These are phyloP conservation scores for Sipunculus nudus DNA, from an alignment of 2,888 invertebrate species.

Conservation along the genomic window DNA sequence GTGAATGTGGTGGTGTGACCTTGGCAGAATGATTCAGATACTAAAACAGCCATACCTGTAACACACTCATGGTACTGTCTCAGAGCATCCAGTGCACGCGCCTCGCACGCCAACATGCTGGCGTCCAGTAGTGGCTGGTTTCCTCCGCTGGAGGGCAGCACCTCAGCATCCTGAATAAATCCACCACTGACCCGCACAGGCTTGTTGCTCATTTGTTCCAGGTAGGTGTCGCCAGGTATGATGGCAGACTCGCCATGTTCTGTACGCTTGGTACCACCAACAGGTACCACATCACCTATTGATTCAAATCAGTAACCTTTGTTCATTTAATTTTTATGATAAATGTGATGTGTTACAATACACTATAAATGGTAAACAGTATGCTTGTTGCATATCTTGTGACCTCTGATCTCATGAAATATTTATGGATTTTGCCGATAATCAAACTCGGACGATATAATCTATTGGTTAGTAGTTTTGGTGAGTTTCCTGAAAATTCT, in stretches of 20 bases:
- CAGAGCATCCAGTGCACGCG: constrained; percentile 48
- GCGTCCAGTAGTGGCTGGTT: constrained; percentile 58
- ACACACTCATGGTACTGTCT: constrained; percentile 51
- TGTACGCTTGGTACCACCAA: constrained; percentile 52
- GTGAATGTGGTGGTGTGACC: no score
- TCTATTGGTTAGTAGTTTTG: no score
- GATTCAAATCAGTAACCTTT: no score
- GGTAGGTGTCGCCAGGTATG: constrained; percentile 52
- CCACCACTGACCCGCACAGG: constrained; percentile 50
- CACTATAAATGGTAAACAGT: no score
- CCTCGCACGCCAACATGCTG: constrained; percentile 56
- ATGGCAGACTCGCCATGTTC: constrained; percentile 45
- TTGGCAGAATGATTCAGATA: no score
- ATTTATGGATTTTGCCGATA: no score
- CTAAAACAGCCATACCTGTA: constrained; percentile 51
- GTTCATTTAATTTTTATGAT: no score
- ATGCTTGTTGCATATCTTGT: no score
- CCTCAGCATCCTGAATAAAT: constrained; percentile 43
- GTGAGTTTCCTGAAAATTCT: no score
- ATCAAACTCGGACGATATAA: no score
- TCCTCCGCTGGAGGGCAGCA: constrained; percentile 56
- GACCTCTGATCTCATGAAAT: no score
- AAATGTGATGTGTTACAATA: no score
- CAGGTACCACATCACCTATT: constrained; percentile 56
- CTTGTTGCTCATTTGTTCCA: constrained; percentile 53